These are phyloP conservation scores for Drosophila nikananu DNA, from an alignment of 1,140 invertebrate genomes.

Conservation along the genomic window DNA sequence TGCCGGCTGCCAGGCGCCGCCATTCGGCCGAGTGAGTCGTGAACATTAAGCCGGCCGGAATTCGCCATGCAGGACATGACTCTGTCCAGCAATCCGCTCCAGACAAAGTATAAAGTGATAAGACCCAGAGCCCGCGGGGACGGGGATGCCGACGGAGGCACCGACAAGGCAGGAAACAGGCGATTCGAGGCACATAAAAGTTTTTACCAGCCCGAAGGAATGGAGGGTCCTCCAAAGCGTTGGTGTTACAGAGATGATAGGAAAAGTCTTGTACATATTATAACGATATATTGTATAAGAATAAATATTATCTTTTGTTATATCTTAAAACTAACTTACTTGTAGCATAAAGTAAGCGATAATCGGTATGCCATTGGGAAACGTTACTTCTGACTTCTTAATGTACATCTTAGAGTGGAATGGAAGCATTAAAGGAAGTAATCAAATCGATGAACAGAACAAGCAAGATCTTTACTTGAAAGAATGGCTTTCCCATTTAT, in stretches of 20 bases:
- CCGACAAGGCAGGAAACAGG: slow-evolving; percentile 46
- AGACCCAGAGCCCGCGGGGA: slow-evolving; percentile 30
- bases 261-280: background rate
- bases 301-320: background rate
- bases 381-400: background rate
- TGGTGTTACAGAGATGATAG: background rate
- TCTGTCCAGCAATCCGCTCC: slow-evolving; percentile 58
- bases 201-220: slow-evolving; percentile 43
- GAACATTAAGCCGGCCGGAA: slow-evolving; percentile 36
- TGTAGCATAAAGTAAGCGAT: background rate
- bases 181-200: slow-evolving; percentile 68
- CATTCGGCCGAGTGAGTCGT: slow-evolving; percentile 27
- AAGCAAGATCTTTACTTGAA: background rate
- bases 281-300: background rate
- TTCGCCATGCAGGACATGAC: slow-evolving; percentile 57
- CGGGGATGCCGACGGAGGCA: background rate
- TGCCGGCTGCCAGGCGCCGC: background rate
- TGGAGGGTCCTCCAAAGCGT: background rate
- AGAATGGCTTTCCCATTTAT: background rate
- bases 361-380: background rate
- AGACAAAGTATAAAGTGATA: slow-evolving; percentile 74
- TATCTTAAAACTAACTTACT: background rate
- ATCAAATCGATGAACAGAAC: too few relatives aligned
- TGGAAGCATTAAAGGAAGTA: too few relatives aligned
- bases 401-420: too few relatives aligned